phyloP scores from a whole-genome alignment of 2,888 invertebrate genomes.

The Xestobium rufovillosum region DNA sequence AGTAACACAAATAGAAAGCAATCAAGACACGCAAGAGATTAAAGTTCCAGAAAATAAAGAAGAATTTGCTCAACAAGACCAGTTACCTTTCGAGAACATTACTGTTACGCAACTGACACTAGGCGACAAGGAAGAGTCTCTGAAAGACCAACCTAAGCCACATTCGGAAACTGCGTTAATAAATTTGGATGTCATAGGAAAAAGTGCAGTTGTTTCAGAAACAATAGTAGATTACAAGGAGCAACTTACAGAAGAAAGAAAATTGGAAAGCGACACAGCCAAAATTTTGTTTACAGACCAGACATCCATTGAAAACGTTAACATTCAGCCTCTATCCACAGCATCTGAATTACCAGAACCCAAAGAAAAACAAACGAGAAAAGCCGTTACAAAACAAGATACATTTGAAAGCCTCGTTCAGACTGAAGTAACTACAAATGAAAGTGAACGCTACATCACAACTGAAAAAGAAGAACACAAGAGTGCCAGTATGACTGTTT shows the following conservation, averaged over 20 bases:
- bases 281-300: neutral
- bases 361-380: constrained; percentile 25
- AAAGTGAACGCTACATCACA: constrained; percentile 23
- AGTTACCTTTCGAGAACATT: constrained; percentile 31
- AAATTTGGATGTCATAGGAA: constrained; percentile 13
- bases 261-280: constrained; percentile 3
- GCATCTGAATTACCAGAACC: neutral
- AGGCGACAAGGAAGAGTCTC: constrained; percentile 37
- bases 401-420: constrained; percentile 41
- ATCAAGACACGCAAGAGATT: constrained; percentile 27
- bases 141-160: constrained; percentile 19
- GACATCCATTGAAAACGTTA: neutral
- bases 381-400: constrained; percentile 37
- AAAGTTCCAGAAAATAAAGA: constrained; percentile 24
- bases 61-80: constrained; percentile 31
- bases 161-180: constrained; percentile 27
- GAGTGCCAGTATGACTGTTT: constrained; percentile 30
- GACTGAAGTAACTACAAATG: constrained; percentile 25
- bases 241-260: neutral
- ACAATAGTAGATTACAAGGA: constrained; percentile 12
- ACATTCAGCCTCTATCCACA: neutral
- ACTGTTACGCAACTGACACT: constrained; percentile 34
- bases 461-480: constrained; percentile 29
- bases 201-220: constrained; percentile 26
- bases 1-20: constrained; percentile 27